Evolutionary conservation across 92 coral and sea anemone species (phyloP), one percentile per base, ranked within the genome.

Genomic region (Porites evermanni): DNA sequence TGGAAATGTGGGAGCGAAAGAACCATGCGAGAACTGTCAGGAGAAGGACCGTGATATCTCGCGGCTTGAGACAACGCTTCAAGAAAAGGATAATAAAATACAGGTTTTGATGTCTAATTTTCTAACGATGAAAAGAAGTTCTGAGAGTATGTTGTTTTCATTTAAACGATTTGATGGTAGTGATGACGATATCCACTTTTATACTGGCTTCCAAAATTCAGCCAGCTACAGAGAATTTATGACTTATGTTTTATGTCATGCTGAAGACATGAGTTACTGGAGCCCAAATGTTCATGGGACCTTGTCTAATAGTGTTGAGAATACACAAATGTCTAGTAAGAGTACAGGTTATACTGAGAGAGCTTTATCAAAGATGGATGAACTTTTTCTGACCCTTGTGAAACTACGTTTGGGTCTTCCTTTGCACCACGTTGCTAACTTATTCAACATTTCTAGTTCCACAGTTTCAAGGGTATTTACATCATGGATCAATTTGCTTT

Each of bases 171-270:
- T 56, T 56, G 11, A 56, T 8, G 61, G 14, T 13, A 56, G 61
- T 56, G 61, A 56, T 56, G 14, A 56, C 9, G 61, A 56, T 13
- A 56, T 56, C 14, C 61, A 56, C 61, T 56, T 56, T 56, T 56
- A 56, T 13, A 56, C 14, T 13, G 61, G 71, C 8, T 66, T 66
- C n/a, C 9, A 8, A 8, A 66, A 66, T 66, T 18, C 18, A 24
- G 21, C 69, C n/a, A 79, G 73, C 83, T 61, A 8, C 64, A 14
- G 12, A n/a, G 70, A 64, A 79, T 79, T 79, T 78, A 78, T 61
- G 70, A 79, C 83, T 56, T 79, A 60, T 79, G 70, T 79, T 79
- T 79, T 79, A 52, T 79, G 61, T 9, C 71, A 78, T 38, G 70
- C 70, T 56, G 82, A 78, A 52, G 59, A 54, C 20, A 78, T 60